These are phyloP conservation scores for Malurus elegans DNA, from an alignment of 2,113 vertebrate genomes.

Conservation along the genomic window DNA sequence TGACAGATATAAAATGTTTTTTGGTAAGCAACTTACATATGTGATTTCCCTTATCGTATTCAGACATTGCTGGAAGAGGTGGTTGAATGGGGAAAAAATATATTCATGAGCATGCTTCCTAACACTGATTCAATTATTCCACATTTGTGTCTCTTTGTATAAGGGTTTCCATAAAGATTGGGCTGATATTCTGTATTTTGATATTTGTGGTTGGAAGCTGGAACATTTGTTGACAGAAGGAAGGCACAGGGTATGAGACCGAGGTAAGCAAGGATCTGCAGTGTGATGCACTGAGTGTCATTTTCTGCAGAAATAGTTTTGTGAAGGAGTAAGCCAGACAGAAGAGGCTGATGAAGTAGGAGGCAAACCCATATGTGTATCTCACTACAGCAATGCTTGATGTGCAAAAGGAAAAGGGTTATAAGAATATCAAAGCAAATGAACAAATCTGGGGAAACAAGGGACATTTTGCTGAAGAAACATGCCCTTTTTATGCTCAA, in stretches of 20 bases:
- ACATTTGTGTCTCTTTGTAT: not conserved
- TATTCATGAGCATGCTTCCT: not conserved
- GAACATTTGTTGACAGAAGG: not conserved
- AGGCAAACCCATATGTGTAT: not conserved
- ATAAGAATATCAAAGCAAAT: not conserved
- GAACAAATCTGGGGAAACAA: not conserved
- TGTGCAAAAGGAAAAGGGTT: not conserved
- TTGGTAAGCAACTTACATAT: not conserved
- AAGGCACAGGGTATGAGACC: not conserved
- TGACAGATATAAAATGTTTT: not conserved
- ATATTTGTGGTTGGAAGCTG: not conserved
- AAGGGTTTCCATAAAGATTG: not conserved
- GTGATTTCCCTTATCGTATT: constrained; percentile 19
- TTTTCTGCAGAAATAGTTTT: not conserved
- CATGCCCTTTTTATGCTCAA: not conserved
- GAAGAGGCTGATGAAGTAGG: not conserved
- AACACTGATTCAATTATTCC: not conserved
- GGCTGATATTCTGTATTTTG: not conserved
- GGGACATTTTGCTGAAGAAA: not conserved
- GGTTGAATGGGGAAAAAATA: not conserved
- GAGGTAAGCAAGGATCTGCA: not conserved
- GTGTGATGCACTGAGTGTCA: not conserved
- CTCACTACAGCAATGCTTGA: not conserved
- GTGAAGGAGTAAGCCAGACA: not conserved
- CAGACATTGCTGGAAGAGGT: not conserved